Evolutionary conservation across 2,888 invertebrate species (phyloP), one percentile per base, ranked within the genome.

Genomic region (Calephelis perditalis): DNA sequence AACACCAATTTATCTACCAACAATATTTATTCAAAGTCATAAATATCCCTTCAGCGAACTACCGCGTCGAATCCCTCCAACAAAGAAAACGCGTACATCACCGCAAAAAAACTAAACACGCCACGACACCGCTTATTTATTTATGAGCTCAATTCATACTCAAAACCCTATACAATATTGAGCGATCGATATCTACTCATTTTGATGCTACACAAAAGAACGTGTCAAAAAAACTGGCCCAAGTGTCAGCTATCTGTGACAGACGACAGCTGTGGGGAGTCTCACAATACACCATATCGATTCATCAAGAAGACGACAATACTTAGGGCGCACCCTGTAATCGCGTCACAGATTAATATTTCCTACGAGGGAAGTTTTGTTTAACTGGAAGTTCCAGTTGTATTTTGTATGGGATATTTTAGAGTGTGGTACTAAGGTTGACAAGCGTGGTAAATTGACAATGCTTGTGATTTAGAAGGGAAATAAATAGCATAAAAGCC

Each of bases 101-200:
- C 77, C 73, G 68, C 73, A 77, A 70, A 78, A 79, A 82, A 79
- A 65, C 70, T 72, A 75, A 79, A 84, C 83, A 84, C 79, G 77
- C 86, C 83, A 82, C 84, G 82, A 86, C 81, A 84, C 79, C 74
- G 82, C 84, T 87, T 87, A 85, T 86, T 85, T 88, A 88, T 88
- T 87, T 88, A 88, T 85, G 86, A 85, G 84, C 78, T 79, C 82
- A 81, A 83, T 84, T 83, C 83, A 76, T 71, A 70, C 75, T 71
- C 66, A 73, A 79, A 78, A 80, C 85, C 82, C 84, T 82, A 78
- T 76, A 79, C 78, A 82, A 83, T 85, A 83, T 84, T 82, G 79
- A 81, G 79, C 83, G 89, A 89, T 89, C 85, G 86, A 86, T 88
- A 88, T 89, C 87, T 76, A 73, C 82, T 86, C 84, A 84, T 87